Conservation (phyloP, 1,140 invertebrate species). For the Pseudomyrmex concolor region DNA sequence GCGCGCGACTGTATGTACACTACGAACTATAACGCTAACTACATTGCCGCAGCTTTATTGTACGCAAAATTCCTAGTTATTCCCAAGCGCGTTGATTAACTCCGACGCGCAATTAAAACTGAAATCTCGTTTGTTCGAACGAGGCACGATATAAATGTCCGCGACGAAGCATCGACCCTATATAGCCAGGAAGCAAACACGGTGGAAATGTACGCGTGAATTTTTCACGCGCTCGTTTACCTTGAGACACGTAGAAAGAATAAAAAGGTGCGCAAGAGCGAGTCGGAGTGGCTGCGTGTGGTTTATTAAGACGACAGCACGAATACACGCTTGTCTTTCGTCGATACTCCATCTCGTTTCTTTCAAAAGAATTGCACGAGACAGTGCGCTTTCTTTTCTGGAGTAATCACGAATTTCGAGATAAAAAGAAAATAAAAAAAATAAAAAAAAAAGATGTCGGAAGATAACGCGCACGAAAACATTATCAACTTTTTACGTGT, state of each 20-base stretch:
- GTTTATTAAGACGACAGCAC: conserved; percentile 25
- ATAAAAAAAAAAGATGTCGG: not conserved
- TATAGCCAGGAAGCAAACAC: not conserved
- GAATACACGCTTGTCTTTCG: not conserved
- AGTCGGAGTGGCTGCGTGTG: not conserved
- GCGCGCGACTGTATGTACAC: not conserved
- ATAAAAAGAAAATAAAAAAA: not conserved
- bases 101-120: conserved; percentile 31
- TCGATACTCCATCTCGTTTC: conserved; percentile 1
- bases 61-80: conserved; percentile 30
- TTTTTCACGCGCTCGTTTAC: conserved; percentile 31
- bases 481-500: not conserved
- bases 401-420: not conserved
- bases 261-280: not conserved
- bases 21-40: not conserved
- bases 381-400: conserved; percentile 13
- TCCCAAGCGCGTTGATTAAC: conserved; percentile 34
- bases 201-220: conserved; percentile 12
- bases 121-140: conserved; percentile 5
- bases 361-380: conserved; percentile 52
- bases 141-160: not conserved
- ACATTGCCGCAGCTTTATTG: conserved; percentile 24
- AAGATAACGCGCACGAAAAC: not conserved
- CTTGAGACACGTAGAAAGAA: not conserved
- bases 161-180: not conserved